These are phyloP conservation scores for Seriola rivoliana DNA, from an alignment of 2,113 vertebrate species.

Conservation along the genomic window DNA sequence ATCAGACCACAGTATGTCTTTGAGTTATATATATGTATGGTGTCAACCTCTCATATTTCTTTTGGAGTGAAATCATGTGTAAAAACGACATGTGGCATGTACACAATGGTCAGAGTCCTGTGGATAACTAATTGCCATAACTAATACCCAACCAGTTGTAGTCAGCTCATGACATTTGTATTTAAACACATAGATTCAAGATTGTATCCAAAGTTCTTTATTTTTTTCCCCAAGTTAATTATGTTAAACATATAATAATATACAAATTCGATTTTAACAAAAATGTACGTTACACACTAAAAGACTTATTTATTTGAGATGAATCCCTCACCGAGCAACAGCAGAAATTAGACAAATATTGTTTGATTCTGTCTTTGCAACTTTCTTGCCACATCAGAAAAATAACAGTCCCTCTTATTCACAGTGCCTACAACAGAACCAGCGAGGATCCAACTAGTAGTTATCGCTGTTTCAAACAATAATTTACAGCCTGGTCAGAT, in stretches of 20 bases:
- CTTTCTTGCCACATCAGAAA: neutral
- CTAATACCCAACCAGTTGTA: neutral
- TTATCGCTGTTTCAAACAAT: neutral
- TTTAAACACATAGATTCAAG: conserved; percentile 13
- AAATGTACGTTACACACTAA: conserved; percentile 35
- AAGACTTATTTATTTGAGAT: conserved; percentile 21
- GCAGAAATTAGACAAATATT: conserved; percentile 28
- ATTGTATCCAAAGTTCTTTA: conserved; percentile 27
- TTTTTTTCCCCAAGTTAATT: conserved; percentile 32
- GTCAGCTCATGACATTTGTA: neutral
- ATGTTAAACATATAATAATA: conserved; percentile 20
- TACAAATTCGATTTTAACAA: conserved; percentile 44
- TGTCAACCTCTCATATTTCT: too few species aligned
- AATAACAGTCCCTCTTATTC: conserved; percentile 11
- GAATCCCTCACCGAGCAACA: conserved; percentile 50
- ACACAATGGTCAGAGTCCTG: neutral
- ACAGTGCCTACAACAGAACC: neutral
- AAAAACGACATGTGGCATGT: too few species aligned
- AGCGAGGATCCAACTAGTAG: neutral
- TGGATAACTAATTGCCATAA: neutral
- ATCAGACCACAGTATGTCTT: too few species aligned
- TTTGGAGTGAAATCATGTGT: neutral
- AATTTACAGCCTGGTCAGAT: neutral
- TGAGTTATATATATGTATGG: too few species aligned
- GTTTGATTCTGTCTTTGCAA: conserved; percentile 32